These are phyloP conservation scores for Palythoa grandiflora DNA, from an alignment of 92 coral and sea anemone species.

Conservation along the genomic window DNA sequence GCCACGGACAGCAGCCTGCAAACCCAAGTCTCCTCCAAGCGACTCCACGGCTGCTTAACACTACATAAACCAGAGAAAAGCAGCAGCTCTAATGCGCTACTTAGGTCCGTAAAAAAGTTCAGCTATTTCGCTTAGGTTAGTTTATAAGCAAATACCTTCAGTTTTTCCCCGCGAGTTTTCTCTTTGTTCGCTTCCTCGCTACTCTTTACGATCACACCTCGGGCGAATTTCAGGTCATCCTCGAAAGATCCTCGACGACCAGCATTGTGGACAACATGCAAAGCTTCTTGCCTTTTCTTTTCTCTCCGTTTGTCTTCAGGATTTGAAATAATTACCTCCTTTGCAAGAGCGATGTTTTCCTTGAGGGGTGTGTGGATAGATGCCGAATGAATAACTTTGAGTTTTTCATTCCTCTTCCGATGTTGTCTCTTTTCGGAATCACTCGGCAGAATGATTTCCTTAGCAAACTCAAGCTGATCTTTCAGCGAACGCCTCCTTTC, in stretches of 20 bases:
- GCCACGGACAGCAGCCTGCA: too few relatives aligned
- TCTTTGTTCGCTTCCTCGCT: background rate
- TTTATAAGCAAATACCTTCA: background rate
- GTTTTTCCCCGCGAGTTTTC: background rate
- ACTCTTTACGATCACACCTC: background rate
- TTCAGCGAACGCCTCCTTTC: constrained; percentile 11
- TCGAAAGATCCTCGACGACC: background rate
- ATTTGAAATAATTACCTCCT: background rate
- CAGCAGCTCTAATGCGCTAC: too few relatives aligned
- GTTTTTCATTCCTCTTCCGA: background rate
- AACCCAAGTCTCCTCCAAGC: too few relatives aligned
- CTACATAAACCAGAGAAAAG: too few relatives aligned
- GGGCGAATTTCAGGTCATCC: background rate
- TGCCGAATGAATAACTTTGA: constrained; percentile 14
- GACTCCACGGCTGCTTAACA: too few relatives aligned
- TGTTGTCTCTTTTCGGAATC: background rate
- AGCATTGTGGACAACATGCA: background rate
- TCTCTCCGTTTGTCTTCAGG: background rate
- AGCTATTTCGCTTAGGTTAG: background rate
- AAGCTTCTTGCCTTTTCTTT: background rate
- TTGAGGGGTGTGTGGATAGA: background rate
- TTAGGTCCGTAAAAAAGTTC: too few relatives aligned
- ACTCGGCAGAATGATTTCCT: background rate
- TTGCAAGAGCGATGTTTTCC: background rate
- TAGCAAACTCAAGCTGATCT: constrained; percentile 37